Evolutionary conservation across 2,113 vertebrate species (phyloP).

Genomic region (Emydura subglobosa): DNA sequence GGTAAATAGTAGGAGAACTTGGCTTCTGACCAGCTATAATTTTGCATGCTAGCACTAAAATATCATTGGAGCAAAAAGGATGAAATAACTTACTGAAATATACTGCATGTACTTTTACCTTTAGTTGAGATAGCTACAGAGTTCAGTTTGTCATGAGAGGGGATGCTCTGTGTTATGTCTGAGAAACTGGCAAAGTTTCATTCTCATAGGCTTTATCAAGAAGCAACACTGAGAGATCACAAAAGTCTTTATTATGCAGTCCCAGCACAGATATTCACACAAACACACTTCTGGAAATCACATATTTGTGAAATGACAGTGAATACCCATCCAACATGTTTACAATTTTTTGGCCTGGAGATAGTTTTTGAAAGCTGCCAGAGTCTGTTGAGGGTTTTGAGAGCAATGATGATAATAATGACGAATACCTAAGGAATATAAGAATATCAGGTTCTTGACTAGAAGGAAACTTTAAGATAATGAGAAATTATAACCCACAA

Average conservation of each 20-base stretch:
- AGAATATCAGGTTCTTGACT: neutral
- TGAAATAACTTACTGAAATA: neutral
- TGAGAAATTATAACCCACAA: neutral
- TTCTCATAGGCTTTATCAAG: neutral
- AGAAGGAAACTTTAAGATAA: neutral
- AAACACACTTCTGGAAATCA: neutral
- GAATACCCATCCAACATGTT: neutral
- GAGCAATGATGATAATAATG: neutral
- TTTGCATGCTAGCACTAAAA: neutral
- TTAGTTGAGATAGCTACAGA: neutral
- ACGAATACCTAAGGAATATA: neutral
- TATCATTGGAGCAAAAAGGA: neutral
- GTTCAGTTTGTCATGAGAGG: neutral
- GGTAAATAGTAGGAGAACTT: neutral
- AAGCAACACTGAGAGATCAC: neutral
- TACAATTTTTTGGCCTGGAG: neutral
- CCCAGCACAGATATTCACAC: neutral
- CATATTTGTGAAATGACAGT: neutral
- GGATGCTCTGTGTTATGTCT: neutral
- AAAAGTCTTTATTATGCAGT: neutral
- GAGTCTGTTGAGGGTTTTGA: neutral
- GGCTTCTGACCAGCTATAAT: neutral
- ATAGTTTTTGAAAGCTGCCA: neutral
- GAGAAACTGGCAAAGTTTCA: neutral
- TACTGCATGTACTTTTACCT: neutral